A percentile compares a stretch with the other conserved stretches of the same genome.
phyloP scores from a whole-genome alignment of 2,113 vertebrate genomes.

The Gobiocypris rarus region DNA sequence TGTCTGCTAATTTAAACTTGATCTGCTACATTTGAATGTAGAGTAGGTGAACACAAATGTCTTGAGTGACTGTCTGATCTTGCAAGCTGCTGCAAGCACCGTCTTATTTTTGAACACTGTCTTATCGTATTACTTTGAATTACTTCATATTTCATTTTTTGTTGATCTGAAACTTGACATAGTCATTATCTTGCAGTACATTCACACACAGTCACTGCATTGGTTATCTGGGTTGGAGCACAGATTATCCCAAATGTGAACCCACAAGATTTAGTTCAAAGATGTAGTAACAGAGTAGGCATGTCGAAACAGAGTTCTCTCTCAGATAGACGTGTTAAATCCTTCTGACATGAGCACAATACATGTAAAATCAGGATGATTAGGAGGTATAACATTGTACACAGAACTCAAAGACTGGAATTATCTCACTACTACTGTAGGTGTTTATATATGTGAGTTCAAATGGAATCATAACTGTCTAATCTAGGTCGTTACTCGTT shows the following conservation, averaged over 20 bases:
- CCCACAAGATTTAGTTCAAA: constrained; percentile 14
- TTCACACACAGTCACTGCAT: neutral
- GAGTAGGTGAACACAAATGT: neutral
- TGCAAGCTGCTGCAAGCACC: constrained; percentile 1
- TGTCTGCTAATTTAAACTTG: neutral
- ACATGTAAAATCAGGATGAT: constrained; percentile 24
- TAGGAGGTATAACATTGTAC: constrained; percentile 12
- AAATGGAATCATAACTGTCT: neutral
- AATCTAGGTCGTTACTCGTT: constrained; percentile 3
- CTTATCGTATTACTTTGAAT: constrained; percentile 3
- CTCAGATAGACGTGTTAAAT: neutral
- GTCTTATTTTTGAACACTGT: neutral
- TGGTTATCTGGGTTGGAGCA: neutral
- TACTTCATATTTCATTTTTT: neutral
- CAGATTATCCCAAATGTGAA: constrained; percentile 1
- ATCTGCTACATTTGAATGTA: neutral
- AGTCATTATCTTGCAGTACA: neutral
- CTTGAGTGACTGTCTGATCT: neutral
- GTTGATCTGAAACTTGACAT: neutral
- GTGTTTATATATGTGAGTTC: neutral
- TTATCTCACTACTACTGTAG: constrained; percentile 11
- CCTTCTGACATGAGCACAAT: constrained; percentile 38
- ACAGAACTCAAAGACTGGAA: constrained; percentile 5
- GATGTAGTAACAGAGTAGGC: neutral
- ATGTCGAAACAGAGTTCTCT: constrained; percentile 20